Base-by-base conservation (phyloP, 92 coral and sea anemone species). In the Porites cylindrica region DNA sequence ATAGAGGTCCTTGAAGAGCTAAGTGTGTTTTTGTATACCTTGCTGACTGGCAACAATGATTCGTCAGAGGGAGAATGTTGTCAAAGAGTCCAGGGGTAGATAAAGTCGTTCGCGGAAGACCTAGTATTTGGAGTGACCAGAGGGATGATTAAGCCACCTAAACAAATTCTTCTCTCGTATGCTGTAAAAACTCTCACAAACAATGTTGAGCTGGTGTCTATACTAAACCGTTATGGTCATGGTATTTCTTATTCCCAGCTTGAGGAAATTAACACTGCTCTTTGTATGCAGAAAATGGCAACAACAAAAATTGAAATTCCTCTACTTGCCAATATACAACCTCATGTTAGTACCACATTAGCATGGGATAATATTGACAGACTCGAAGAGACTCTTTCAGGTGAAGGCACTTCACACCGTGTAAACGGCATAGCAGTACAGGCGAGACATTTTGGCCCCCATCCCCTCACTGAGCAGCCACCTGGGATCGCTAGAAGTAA, bases 311-410 rank as follows among this genome's bases (percentile, higher is more conserved):
- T n/a, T n/a, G n/a, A n/a, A n/a, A n/a, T n/a, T n/a, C n/a, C n/a
- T n/a, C n/a, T n/a, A n/a, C n/a, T n/a, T n/a, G n/a, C n/a, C n/a
- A n/a, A n/a, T n/a, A n/a, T n/a, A n/a, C n/a, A n/a, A n/a, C n/a
- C n/a, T n/a, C n/a, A n/a, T 32, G 66, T 89, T 19, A 62, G 63
- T 29, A 92, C 95, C 10, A 80, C 82, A 4, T 61, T 89, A 5
- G 93, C 92, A 13, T 92, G 90, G 90, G 92, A 91, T 24, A 92
- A 89, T 72, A 81, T 92, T 43, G 92, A 92, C 20, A n/a, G 88
- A 2, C 80, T 92, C 7, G 95, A 89, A 23, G 92, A 85, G 66
- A 92, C 92, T 66, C 78, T 89, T 9, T 75, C 90, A 7, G 91
- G 95, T 23, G 84, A 63, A 38, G 87, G 86, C 14, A 91, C 90